Evolutionary conservation across 2,113 vertebrate genomes (phyloP).

Genomic region (Takifugu bimaculatus): DNA sequence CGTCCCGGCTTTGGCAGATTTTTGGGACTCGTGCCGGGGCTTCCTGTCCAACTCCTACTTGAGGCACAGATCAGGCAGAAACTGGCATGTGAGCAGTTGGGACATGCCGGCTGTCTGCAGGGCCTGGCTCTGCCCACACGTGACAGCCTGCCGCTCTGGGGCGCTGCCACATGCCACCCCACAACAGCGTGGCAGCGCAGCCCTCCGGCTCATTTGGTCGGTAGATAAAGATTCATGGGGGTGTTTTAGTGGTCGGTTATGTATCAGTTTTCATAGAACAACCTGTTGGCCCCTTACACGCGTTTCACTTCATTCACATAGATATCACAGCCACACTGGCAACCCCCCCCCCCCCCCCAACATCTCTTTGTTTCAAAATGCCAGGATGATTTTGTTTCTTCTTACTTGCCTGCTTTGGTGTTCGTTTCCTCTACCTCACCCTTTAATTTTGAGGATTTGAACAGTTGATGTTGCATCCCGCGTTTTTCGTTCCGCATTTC

Average conservation of each 20-base stretch:
- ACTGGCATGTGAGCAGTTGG: slow-evolving; percentile 18
- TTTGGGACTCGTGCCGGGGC: slow-evolving; percentile 36
- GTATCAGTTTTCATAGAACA: neutral
- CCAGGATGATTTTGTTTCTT: neutral
- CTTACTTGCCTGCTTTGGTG: neutral
- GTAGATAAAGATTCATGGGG: neutral
- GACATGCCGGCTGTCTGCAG: neutral
- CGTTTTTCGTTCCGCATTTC: no score
- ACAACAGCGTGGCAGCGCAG: slow-evolving; percentile 21
- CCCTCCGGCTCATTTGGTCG: slow-evolving; percentile 20
- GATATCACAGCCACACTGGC: neutral
- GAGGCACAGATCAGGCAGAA: slow-evolving; percentile 52
- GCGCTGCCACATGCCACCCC: slow-evolving; percentile 47
- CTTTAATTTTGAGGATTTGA: no score
- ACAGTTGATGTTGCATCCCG: no score
- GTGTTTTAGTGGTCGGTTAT: neutral
- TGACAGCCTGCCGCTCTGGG: slow-evolving; percentile 39
- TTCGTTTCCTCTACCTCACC: no score
- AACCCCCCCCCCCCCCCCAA: neutral
- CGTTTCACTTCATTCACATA: neutral
- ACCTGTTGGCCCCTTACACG: neutral
- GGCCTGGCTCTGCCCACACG: slow-evolving; percentile 17
- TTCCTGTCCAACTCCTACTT: slow-evolving; percentile 28
- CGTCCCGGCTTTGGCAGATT: slow-evolving; percentile 17
- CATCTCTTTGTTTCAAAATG: no score